Evolutionary conservation across 2,797 vertebrate genomes (phyloP).

Genomic region (Myotis findleyi): DNA sequence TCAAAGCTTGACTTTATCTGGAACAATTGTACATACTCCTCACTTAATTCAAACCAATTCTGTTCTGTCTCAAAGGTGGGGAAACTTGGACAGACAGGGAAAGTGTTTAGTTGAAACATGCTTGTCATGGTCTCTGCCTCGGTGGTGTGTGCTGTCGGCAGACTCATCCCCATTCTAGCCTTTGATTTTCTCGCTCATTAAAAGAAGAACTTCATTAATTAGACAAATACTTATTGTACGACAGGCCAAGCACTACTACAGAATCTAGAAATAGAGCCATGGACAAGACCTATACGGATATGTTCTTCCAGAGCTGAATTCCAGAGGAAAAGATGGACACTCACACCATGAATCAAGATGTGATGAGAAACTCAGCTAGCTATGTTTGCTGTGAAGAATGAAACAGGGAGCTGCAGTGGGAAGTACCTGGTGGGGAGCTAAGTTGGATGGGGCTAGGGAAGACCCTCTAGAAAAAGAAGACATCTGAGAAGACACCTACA

Average conservation of each 20-base stretch:
- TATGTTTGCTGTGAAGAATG: neutral
- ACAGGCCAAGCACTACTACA: neutral
- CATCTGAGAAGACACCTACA: neutral
- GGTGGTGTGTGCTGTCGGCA: neutral
- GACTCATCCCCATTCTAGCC: neutral
- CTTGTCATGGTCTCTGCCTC: neutral
- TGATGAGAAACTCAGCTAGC: neutral
- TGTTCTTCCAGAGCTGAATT: neutral
- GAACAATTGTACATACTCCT: neutral
- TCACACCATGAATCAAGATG: neutral
- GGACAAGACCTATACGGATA: neutral
- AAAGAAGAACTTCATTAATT: neutral
- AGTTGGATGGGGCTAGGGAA: neutral
- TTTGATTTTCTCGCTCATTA: conserved; percentile 5
- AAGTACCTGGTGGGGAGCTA: neutral
- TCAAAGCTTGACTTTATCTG: neutral
- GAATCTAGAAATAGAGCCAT: neutral
- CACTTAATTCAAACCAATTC: neutral
- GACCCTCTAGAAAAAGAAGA: neutral
- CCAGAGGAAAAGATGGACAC: neutral
- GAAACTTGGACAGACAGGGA: neutral
- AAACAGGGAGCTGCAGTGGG: neutral
- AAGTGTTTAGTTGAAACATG: neutral
- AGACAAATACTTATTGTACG: neutral
- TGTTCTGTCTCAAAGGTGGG: neutral